These are phyloP conservation scores for Melanostoma scalare DNA, from an alignment of 2,888 invertebrate genomes.

Conservation along the genomic window DNA sequence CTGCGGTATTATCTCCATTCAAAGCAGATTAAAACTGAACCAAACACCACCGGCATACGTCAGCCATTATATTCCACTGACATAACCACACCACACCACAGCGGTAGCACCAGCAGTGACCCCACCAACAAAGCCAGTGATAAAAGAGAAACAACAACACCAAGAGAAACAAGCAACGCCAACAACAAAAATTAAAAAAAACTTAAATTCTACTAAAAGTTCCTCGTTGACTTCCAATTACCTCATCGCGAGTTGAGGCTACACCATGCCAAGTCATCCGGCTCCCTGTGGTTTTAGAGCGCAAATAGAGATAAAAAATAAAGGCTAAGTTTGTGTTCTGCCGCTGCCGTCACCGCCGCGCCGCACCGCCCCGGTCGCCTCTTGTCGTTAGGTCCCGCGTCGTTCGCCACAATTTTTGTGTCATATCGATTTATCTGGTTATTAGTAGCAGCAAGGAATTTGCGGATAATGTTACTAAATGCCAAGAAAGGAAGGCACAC, in stretches of 20 bases:
- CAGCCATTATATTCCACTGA: constrained; percentile 65
- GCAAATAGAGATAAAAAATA: constrained; percentile 62
- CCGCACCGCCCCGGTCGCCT: neutral
- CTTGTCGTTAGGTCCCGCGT: constrained; percentile 9
- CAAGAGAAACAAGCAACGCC: neutral
- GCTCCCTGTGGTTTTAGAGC: constrained; percentile 57
- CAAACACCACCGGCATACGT: constrained; percentile 63
- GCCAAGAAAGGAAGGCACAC: constrained; percentile 31
- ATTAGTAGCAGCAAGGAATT: constrained; percentile 53
- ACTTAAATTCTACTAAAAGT: constrained; percentile 64
- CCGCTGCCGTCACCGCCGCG: constrained; percentile 8
- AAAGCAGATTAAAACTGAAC: constrained; percentile 64
- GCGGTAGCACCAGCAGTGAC: constrained; percentile 29
- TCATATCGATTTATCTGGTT: constrained; percentile 70
- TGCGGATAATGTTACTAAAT: constrained; percentile 47
- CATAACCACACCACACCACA: constrained; percentile 59
- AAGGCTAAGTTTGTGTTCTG: constrained; percentile 40
- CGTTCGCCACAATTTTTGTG: constrained; percentile 41
- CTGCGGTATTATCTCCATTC: constrained; percentile 61
- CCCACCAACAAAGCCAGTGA: constrained; percentile 59
- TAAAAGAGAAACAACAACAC: constrained; percentile 52
- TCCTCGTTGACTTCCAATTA: constrained; percentile 58
- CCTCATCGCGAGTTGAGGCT: constrained; percentile 55
- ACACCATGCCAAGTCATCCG: constrained; percentile 53
- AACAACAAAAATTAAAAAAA: constrained; percentile 17